Evolutionary conservation across 2,888 invertebrate genomes (phyloP).

Genomic region (Aleiodes alternator): DNA sequence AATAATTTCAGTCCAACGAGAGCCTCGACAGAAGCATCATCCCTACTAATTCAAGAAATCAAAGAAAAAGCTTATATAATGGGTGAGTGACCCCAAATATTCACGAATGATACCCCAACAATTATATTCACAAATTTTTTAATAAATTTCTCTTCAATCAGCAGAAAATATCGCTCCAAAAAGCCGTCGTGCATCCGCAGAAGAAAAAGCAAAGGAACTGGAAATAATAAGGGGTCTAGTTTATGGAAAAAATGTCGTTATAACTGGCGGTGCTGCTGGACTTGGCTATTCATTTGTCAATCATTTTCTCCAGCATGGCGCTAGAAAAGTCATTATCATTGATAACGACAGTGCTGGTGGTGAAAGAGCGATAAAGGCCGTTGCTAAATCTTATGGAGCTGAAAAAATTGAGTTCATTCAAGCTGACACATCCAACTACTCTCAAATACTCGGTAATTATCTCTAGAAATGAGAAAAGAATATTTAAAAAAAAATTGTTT

Average conservation of each 20-base stretch:
- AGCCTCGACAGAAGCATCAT: not conserved
- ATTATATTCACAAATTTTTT: not conserved
- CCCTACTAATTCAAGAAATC: not conserved
- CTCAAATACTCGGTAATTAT: conserved; percentile 62
- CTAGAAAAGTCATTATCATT: conserved; percentile 65
- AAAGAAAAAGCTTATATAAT: conserved; percentile 4
- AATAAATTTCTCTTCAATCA: not conserved
- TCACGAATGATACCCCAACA: not conserved
- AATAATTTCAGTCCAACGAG: conserved; percentile 57
- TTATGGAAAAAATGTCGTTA: conserved; percentile 67
- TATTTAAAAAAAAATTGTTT: too few relatives aligned
- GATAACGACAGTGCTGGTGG: conserved; percentile 64
- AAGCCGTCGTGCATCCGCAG: conserved; percentile 63
- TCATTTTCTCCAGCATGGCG: conserved; percentile 68
- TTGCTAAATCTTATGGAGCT: conserved; percentile 64
- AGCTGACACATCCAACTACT: conserved; percentile 64
- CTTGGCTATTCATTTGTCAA: conserved; percentile 68
- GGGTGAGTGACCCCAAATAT: conserved; percentile 18
- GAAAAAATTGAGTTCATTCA: conserved; percentile 64
- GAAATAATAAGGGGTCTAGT: conserved; percentile 67
- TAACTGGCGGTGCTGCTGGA: conserved; percentile 70
- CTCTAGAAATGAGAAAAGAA: not conserved
- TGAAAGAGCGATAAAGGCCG: conserved; percentile 56
- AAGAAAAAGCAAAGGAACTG: conserved; percentile 67
- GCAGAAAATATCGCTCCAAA: conserved; percentile 42